Evolutionary conservation across 1,140 invertebrate species (phyloP), one percentile per base, ranked within the genome.

Genomic region (Aphelenchoides avenae): DNA sequence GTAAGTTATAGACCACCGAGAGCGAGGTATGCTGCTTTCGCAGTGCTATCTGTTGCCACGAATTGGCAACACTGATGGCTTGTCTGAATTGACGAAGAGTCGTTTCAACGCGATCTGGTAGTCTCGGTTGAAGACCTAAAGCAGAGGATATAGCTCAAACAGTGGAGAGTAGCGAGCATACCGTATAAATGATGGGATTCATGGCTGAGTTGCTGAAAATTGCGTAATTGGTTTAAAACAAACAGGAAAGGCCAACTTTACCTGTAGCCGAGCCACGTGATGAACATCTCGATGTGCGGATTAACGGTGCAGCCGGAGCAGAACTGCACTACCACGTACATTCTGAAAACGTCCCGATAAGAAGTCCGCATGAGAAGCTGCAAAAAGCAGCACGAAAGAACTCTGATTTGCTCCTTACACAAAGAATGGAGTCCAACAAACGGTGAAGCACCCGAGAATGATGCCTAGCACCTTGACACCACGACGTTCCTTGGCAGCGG

Each of bases 141-240:
- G 57, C n/a, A 11, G 40, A 27, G n/a, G 29, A 22, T 24, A 24
- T 15, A 46, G 11, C 18, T 27, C 22, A 9, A 46, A 9, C 20
- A 48, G 18, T 29, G 1, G 46, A 37, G 4, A 48, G n/a, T 34
- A 31, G 9, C 11, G 1, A 46, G 20, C 22, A 43, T 48, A 75
- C 74, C 30, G 74, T 74, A 58, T 75, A 75, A 44, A 75, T 75
- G 24, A 75, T 75, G 30, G 75, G 74, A 53, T 77, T 75, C 74
- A 77, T 75, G 18, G 71, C 73, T 9, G 67, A 71, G 47, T 75
- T 77, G 20, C 44, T 29, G 15, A 4, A 2, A 46, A 36, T 31
- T n/a, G 27, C n/a, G 22, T 5, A 31, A 1, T 31, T 30, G 18
- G 9, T 29, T 33, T 33, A 1, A 3, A 42, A 42, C 29, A 13